Percentiles rank a stretch among this genome's conserved stretches.
phyloP scores from a whole-genome alignment of 2,797 vertebrate species.

The Astyanax mexicanus region DNA sequence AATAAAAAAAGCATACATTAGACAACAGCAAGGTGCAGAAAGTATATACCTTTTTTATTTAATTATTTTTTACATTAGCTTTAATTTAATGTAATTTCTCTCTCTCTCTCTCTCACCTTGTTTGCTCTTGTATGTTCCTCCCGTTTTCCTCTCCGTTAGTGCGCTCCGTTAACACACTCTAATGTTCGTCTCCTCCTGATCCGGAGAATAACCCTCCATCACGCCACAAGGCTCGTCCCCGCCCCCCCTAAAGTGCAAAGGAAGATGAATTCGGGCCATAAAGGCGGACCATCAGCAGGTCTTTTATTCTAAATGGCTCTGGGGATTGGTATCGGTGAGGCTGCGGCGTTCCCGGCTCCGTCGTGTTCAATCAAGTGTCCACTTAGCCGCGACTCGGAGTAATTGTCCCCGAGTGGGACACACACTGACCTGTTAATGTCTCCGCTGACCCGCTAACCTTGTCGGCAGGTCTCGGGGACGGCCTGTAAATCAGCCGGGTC shows the following conservation, averaged over 20 bases:
- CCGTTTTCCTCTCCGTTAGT: constrained; percentile 71
- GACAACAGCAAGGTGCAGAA: no score
- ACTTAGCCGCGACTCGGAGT: constrained; percentile 99
- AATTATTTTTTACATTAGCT: no score
- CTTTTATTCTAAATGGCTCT: constrained; percentile 99
- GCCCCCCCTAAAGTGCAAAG: constrained; percentile 84
- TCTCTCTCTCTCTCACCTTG: constrained; percentile 76
- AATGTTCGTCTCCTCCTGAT: constrained; percentile 77
- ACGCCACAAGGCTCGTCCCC: constrained; percentile 88
- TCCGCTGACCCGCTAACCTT: constrained; percentile 96
- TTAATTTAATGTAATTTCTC: no score
- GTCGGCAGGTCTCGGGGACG: constrained; percentile 94
- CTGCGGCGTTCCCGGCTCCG: constrained; percentile 93
- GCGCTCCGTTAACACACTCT: constrained; percentile 68
- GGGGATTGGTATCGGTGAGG: constrained; percentile 99
- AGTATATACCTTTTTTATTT: no score
- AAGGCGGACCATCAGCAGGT: constrained; percentile 95
- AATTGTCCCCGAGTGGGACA: constrained; percentile 99
- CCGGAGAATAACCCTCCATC: constrained; percentile 79
- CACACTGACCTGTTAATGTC: constrained; percentile 99
- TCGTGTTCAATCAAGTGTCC: constrained; percentile 99
- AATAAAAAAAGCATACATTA: no score
- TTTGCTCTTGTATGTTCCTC: constrained; percentile 65
- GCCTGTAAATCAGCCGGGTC: constrained; percentile 86
- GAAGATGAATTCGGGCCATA: constrained; percentile 99